Evolutionary conservation across 2,888 invertebrate species (phyloP).

Genomic region (Sicus ferrugineus): DNA sequence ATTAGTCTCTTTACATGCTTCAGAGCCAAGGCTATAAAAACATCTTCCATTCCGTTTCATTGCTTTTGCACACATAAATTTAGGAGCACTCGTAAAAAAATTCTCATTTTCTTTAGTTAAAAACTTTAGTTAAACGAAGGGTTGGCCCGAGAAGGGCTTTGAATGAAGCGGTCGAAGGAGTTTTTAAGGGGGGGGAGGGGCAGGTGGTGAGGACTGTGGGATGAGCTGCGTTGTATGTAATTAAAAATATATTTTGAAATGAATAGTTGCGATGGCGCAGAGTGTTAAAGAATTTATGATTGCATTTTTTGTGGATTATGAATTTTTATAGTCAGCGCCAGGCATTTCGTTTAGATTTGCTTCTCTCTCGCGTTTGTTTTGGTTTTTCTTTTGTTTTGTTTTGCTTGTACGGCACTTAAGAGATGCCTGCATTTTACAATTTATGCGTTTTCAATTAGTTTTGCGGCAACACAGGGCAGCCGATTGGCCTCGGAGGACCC

Average conservation of each 20-base stretch:
- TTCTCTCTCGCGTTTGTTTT: neutral
- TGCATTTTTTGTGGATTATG: constrained; percentile 5
- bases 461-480: neutral
- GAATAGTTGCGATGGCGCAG: constrained; percentile 9
- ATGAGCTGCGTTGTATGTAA: neutral
- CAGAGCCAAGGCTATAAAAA: constrained; percentile 24
- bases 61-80: constrained; percentile 24
- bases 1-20: no score
- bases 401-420: no score
- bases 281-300: constrained; percentile 16
- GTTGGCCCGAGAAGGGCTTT: neutral
- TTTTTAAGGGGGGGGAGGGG: neutral
- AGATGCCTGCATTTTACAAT: neutral
- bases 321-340: neutral
- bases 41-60: constrained; percentile 20
- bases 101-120: no score
- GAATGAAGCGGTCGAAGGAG: neutral
- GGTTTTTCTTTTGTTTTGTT: no score
- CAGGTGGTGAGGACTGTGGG: neutral
- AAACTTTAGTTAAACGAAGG: neutral
- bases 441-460: constrained; percentile 22
- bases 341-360: neutral
- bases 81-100: constrained; percentile 24
- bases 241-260: constrained; percentile 19
- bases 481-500: no score